phyloP scores from a whole-genome alignment of 2,113 vertebrate species.

The Suricata suricatta region DNA sequence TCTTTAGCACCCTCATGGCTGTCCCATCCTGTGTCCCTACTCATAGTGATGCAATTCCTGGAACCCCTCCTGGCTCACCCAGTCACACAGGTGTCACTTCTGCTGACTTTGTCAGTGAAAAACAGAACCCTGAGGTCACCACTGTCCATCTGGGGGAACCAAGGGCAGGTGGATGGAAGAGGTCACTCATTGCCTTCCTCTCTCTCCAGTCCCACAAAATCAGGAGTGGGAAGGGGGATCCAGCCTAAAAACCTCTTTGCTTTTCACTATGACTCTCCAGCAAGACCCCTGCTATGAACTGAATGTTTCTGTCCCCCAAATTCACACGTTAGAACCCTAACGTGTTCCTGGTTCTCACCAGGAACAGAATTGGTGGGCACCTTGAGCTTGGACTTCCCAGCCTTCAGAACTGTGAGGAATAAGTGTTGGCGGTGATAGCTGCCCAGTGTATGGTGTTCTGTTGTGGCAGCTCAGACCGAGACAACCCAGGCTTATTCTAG shows the following conservation, averaged over 20 bases:
- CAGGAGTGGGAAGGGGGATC: not conserved
- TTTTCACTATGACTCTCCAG: not conserved
- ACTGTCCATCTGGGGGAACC: not conserved
- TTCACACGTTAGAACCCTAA: not conserved
- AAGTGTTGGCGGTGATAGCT: not conserved
- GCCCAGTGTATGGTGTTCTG: not conserved
- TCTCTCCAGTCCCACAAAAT: not conserved
- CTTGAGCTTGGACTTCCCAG: not conserved
- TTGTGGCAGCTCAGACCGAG: not conserved
- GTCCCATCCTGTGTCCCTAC: not conserved
- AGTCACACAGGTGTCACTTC: not conserved
- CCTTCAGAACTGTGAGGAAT: not conserved
- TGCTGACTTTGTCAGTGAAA: not conserved
- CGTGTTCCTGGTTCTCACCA: not conserved
- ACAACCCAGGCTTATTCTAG: not conserved
- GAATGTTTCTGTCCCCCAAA: not conserved
- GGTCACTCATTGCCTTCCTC: not conserved
- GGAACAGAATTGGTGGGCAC: rapidly evolving
- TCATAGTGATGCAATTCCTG: not conserved
- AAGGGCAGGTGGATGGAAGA: too few species aligned
- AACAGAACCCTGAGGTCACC: too few species aligned
- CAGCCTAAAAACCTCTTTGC: not conserved
- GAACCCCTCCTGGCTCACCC: too few species aligned
- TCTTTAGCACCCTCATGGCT: not conserved
- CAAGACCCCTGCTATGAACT: not conserved